Evolutionary conservation across 2,888 invertebrate genomes (phyloP), one percentile per base, ranked within the genome.

Genomic region (Drosophila neotestacea): DNA sequence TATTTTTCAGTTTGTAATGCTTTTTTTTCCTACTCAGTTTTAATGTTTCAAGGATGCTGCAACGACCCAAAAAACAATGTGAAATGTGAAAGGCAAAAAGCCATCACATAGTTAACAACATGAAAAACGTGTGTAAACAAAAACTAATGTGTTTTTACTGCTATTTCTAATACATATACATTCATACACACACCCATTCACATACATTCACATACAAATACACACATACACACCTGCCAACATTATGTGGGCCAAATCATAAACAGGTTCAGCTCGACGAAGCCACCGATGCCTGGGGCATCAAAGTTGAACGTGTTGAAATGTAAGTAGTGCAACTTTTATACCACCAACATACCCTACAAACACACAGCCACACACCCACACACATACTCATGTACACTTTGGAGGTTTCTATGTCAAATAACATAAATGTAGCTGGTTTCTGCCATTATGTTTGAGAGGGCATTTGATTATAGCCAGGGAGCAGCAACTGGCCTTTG

Each of bases 221-320:
- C 39, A 56, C 32, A 46, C 55, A 39, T 39, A 13, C 42, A 70
- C 67, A 78, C 79, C 86, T 86, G 77, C 70, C 73, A 66, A 70
- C 68, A 46, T 70, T 41, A 81, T 85, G 76, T 83, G 83, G 75
- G 74, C 74, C 82, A 79, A 75, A 74, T 85, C 90, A 87, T 79
- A 83, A 87, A 73, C 88, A 94, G 94, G 92, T 95, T 55, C 94
- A 96, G 28, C 92, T 98, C 77, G 98, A 98, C 91, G 97, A 97
- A 90, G 98, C 97, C 2, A 98, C 98, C 6, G 97, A 97, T 91
- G 96, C 96, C 13, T 98, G 98, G 98, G 98, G 96, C 42, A 98
- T 98, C 90, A 98, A 98, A 93, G 98, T 98, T 41, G 98, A 99
- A 93, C 94, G 98, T 80, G 98, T 99, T 11, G 98, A 99, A 94